Conservation (phyloP, 2,113 vertebrate genomes). For the Crotalus horridus region DNA sequence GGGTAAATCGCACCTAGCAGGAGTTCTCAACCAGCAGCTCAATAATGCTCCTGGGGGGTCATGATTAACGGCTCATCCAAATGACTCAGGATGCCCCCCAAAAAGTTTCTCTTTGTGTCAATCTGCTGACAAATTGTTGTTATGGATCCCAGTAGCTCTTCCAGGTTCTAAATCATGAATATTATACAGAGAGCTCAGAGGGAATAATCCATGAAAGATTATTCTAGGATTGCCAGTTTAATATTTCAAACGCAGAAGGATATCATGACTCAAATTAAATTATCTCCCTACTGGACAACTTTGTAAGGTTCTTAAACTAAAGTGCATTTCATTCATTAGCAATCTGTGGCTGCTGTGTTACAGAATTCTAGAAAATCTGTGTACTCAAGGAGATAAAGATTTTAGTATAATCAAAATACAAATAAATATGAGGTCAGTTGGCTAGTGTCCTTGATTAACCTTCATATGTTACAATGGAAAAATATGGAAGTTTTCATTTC, state of each 20-base stretch:
- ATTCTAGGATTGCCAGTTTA: neutral
- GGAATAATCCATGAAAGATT: neutral
- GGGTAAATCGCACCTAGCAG: neutral
- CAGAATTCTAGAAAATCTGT: neutral
- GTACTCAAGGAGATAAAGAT: neutral
- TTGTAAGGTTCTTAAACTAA: neutral
- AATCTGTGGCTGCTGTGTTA: neutral
- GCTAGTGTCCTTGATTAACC: neutral
- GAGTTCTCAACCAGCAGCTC: neutral
- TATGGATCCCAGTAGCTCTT: neutral
- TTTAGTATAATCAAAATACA: neutral
- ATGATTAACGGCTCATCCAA: neutral
- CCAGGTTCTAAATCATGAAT: neutral
- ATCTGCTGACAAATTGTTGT: neutral
- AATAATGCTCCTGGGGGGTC: neutral
- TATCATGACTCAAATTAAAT: neutral
- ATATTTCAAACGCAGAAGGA: neutral
- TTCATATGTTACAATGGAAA: neutral
- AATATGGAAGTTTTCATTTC: neutral
- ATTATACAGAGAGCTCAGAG: neutral
- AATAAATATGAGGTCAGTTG: neutral
- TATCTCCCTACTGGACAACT: neutral
- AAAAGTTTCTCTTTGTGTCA: neutral
- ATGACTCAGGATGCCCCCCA: neutral
- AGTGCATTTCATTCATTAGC: neutral